Evolutionary conservation across 37 sponge, comb jelly and placozoan genomes (phyloP).

Genomic region (Beroe forskalii): DNA sequence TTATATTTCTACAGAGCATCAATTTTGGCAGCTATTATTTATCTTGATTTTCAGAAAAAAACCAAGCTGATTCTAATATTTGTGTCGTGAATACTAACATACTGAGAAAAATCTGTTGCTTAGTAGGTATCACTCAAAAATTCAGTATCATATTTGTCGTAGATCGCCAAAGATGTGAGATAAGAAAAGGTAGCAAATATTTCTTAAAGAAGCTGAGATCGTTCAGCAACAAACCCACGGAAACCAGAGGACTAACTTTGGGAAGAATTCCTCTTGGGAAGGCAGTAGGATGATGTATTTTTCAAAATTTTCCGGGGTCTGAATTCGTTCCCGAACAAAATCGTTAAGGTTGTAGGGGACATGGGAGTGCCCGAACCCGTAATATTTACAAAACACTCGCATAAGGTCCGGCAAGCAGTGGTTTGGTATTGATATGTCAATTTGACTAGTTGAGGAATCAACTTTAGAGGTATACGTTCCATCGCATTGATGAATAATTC

Average conservation of each 20-base stretch:
- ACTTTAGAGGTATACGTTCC: not conserved
- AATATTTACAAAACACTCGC: not conserved
- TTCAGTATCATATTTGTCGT: too few species aligned
- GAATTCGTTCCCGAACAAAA: not conserved
- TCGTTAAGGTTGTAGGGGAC: not conserved
- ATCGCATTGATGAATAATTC: not conserved
- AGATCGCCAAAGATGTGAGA: too few species aligned
- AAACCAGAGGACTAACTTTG: conserved; percentile 59
- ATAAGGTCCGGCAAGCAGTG: not conserved
- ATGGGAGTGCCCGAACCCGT: conserved; percentile 6
- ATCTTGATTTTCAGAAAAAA: too few species aligned
- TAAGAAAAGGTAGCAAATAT: too few species aligned
- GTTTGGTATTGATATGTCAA: conserved; percentile 56
- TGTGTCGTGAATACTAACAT: too few species aligned
- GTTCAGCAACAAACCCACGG: too few species aligned
- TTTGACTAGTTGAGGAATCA: not conserved
- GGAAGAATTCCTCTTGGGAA: not conserved
- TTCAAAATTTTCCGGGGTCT: not conserved
- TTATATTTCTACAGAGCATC: too few species aligned
- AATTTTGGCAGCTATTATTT: too few species aligned
- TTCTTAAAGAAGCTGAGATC: too few species aligned
- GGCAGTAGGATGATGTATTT: not conserved
- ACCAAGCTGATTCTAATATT: too few species aligned
- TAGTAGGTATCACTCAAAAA: too few species aligned
- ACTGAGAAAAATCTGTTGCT: too few species aligned